A percentile compares a stretch with the other conserved stretches of the same genome.
phyloP scores from a whole-genome alignment of 2,113 vertebrate species.

The Engraulis encrasicolus region DNA sequence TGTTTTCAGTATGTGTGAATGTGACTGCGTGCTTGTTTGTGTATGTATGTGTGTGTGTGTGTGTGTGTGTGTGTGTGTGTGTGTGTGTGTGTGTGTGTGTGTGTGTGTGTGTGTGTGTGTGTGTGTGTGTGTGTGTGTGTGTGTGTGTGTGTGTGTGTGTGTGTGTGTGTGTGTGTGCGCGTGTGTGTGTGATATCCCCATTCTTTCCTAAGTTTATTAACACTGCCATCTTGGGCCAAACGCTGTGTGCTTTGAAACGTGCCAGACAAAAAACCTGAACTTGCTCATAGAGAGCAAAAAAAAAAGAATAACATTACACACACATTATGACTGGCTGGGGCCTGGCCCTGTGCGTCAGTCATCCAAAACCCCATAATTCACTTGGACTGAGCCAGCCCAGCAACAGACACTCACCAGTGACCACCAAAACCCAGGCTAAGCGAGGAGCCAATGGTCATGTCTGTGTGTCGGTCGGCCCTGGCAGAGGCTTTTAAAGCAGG shows the following conservation, averaged over 20 bases:
- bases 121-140: slow-evolving; percentile 27
- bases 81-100: slow-evolving; percentile 18
- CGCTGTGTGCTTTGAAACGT: neutral
- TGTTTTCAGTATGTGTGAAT: no score
- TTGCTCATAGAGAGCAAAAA: neutral
- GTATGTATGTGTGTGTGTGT: no score
- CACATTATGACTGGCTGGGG: neutral
- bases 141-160: slow-evolving; percentile 46
- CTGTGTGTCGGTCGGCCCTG: neutral
- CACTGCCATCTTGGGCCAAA: neutral
- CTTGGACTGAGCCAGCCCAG: neutral
- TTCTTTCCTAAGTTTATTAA: slow-evolving; percentile 12
- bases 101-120: slow-evolving; percentile 16
- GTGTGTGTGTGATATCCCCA: neutral
- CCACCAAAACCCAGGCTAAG: neutral
- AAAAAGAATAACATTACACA: slow-evolving; percentile 16
- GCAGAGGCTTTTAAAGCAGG: neutral
- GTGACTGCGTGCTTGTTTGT: no score
- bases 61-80: neutral
- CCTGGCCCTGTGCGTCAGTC: neutral
- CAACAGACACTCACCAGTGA: neutral
- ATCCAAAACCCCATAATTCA: neutral
- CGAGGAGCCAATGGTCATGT: neutral
- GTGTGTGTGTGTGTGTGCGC: neutral
- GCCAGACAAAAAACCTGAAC: slow-evolving; percentile 13